Percentiles rank a stretch among this genome's conserved stretches.
Evolutionary conservation across 2,888 invertebrate genomes (phyloP).

Genomic region (Callosobruchus maculatus): DNA sequence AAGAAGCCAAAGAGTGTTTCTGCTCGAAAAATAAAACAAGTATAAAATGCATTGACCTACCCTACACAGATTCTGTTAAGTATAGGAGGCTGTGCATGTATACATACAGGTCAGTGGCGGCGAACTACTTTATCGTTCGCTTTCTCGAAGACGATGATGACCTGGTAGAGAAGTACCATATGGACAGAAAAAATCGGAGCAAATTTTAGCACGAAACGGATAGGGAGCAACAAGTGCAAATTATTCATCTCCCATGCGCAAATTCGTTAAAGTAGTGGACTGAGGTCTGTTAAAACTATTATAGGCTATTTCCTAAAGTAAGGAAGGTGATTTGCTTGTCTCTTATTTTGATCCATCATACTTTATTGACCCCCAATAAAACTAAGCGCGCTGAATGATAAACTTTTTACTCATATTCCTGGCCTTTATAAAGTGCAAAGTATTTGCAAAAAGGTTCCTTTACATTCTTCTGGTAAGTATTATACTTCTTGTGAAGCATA

Average conservation of each 20-base stretch:
- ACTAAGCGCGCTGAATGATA: too few species aligned
- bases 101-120: conserved; percentile 46
- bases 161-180: background rate
- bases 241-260: background rate
- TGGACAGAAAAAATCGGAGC: background rate
- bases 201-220: background rate
- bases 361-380: too few species aligned
- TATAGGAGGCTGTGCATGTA: conserved; percentile 49
- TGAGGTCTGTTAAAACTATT: too few species aligned
- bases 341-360: too few species aligned
- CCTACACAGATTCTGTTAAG: conserved; percentile 51
- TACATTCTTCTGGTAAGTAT: too few species aligned
- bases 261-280: background rate
- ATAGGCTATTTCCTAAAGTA: too few species aligned
- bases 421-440: too few species aligned
- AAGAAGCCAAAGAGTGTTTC: conserved; percentile 48
- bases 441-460: too few species aligned
- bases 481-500: too few species aligned
- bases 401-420: too few species aligned
- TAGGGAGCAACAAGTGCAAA: background rate
- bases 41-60: conserved; percentile 53
- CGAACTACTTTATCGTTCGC: conserved; percentile 3
- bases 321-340: too few species aligned
- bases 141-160: background rate
- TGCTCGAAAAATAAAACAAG: conserved; percentile 47